Evolutionary conservation across 2,113 vertebrate genomes (phyloP).

Genomic region (Lampris megalopsis): DNA sequence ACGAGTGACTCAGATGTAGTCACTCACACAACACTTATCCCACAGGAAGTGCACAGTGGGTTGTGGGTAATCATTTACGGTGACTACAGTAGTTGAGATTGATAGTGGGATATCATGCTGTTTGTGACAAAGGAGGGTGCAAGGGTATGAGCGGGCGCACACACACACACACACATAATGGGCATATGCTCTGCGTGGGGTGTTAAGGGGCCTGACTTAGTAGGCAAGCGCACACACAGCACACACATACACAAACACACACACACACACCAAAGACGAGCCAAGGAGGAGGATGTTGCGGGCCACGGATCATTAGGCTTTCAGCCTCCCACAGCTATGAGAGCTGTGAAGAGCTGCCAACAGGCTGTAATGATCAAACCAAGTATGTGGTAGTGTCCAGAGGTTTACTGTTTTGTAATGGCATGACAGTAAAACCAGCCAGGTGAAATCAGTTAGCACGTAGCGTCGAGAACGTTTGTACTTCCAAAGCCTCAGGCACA

Average conservation of each 20-base stretch:
- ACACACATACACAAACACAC: background rate
- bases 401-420: constrained; percentile 7
- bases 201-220: no score
- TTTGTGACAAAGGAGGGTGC: background rate
- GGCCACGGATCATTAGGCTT: background rate
- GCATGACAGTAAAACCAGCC: constrained; percentile 1
- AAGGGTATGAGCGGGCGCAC: background rate
- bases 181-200: background rate
- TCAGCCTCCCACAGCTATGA: background rate
- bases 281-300: constrained; percentile 1
- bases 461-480: background rate
- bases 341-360: constrained; percentile 1
- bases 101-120: constrained; percentile 13
- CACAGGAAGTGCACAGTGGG: constrained; percentile 41
- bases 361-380: constrained; percentile 25
- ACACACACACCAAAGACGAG: constrained; percentile 24
- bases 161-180: constrained; percentile 4
- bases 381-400: background rate
- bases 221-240: background rate
- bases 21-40: constrained; percentile 39
- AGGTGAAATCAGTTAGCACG: constrained; percentile 17
- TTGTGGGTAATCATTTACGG: constrained; percentile 54
- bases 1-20: constrained; percentile 47
- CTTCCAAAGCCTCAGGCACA: background rate
- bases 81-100: constrained; percentile 23